Conservation (phyloP, 2,797 vertebrate genomes). For the Semaprochilodus insignis region DNA sequence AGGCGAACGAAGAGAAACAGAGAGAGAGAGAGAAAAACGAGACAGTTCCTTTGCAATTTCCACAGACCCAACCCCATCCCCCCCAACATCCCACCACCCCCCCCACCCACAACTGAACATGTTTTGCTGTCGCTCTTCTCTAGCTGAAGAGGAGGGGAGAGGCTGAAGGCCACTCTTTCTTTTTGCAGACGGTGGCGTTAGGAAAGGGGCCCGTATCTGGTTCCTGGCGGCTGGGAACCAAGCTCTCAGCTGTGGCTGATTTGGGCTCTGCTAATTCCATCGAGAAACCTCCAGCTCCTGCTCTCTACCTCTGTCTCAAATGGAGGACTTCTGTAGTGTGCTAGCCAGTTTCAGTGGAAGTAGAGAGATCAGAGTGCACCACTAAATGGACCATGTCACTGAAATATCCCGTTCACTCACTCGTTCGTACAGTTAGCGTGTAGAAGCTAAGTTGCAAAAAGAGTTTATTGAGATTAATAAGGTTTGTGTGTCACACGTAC, state of each 20-base stretch:
- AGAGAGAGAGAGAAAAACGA: conserved; percentile 57
- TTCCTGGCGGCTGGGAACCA: conserved; percentile 78
- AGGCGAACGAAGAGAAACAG: conserved; percentile 61
- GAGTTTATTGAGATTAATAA: background rate
- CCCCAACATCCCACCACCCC: too few relatives aligned
- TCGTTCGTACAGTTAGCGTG: background rate
- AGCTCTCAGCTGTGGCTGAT: conserved; percentile 79
- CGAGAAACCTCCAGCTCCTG: conserved; percentile 56
- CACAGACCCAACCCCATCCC: conserved; percentile 54
- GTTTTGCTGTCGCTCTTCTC: conserved; percentile 66
- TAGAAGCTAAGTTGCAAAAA: background rate
- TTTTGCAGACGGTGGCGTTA: conserved; percentile 77
- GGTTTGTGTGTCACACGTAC: background rate
- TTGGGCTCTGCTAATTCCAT: conserved; percentile 75
- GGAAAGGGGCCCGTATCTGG: conserved; percentile 73
- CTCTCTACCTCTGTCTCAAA: background rate
- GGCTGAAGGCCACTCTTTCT: conserved; percentile 69
- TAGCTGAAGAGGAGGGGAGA: conserved; percentile 58
- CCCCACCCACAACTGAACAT: conserved; percentile 62
- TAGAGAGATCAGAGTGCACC: background rate
- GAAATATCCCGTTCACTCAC: background rate
- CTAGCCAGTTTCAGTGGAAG: background rate
- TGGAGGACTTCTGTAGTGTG: background rate
- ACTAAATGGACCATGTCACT: background rate
- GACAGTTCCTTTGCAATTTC: conserved; percentile 76